Base-by-base conservation (phyloP, 2,888 invertebrate species). In the Boloria selene region DNA sequence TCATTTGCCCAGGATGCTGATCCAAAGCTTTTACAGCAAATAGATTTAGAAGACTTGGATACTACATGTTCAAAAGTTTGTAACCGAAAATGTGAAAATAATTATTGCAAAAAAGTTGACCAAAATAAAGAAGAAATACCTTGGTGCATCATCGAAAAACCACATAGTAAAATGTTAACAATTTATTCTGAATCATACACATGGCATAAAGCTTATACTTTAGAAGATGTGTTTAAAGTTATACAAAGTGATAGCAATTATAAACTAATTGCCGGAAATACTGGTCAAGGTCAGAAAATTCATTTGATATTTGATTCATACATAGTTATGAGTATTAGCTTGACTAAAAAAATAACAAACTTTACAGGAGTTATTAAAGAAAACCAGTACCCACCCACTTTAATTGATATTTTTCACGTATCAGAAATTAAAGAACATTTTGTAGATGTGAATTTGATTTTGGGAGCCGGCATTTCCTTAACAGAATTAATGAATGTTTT, bases 281-380 rank as follows among this genome's bases (percentile, higher is more conserved):
- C 95, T 4, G 96, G 95, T 18, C 94, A 94, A 85, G 96, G 96
- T 95, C 83, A 61, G 4, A 95, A 94, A 76, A 83, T 5, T 22
- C 18, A 22, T 44, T 38, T 38, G 4, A 16, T 38, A 38, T 38
- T 38, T 38, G 5, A 31, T 31, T 31, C 31, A 38, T 31, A 10
- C 2, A 1, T 38, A 38, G 31, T 7, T 38, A 10, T 38, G 10
- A 1, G 1, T 38, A 38, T 38, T 38, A 38, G 31, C 10, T 38
- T 10, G 31, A 38, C 31, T 7, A 38, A 10, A 14, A 49, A 49
- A n/a, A 14, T 16, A 17, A 6, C 2, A 13, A 26, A 17, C 5
- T 95, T 84, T 85, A 22, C 71, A 91, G 91, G 91, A 26, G 87
- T 90, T 2, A 87, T 81, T 64, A 86, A 85, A 69, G 77, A 84